Conservation (phyloP, 2,797 vertebrate genomes). For the Platyrinchus mystaceus region DNA sequence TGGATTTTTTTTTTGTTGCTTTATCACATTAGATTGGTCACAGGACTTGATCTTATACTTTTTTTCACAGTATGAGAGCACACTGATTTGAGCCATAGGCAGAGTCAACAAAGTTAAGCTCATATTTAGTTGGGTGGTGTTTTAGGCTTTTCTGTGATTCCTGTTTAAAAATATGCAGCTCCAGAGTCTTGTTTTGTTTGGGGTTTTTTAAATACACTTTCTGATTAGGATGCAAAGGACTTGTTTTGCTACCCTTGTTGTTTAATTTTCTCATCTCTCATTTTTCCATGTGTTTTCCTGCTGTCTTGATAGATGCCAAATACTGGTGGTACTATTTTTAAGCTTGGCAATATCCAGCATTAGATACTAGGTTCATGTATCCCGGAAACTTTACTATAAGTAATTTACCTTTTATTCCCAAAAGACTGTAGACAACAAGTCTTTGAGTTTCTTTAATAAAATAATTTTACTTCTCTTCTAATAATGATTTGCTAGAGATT, state of each 20-base stretch:
- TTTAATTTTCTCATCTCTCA: background rate
- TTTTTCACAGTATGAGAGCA: background rate
- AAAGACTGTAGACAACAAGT: background rate
- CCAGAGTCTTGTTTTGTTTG: background rate
- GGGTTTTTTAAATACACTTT: background rate
- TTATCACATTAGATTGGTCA: background rate
- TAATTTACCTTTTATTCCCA: constrained; percentile 4
- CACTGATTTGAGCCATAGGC: background rate
- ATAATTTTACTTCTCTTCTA: background rate
- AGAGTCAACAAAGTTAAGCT: background rate
- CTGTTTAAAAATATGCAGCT: background rate
- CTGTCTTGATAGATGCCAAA: background rate
- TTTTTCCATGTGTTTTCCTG: background rate
- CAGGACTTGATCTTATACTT: background rate
- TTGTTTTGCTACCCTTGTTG: background rate
- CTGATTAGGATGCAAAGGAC: accelerated
- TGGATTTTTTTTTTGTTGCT: background rate
- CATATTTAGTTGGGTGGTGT: background rate
- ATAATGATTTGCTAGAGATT: background rate
- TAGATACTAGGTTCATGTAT: background rate
- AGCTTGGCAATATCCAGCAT: background rate
- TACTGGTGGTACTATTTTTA: constrained; percentile 2
- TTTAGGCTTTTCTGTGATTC: background rate
- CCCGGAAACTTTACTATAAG: constrained; percentile 21
- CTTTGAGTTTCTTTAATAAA: background rate